Base-by-base conservation (phyloP, 1,140 invertebrate genomes). In the Platyscapa corneri region DNA sequence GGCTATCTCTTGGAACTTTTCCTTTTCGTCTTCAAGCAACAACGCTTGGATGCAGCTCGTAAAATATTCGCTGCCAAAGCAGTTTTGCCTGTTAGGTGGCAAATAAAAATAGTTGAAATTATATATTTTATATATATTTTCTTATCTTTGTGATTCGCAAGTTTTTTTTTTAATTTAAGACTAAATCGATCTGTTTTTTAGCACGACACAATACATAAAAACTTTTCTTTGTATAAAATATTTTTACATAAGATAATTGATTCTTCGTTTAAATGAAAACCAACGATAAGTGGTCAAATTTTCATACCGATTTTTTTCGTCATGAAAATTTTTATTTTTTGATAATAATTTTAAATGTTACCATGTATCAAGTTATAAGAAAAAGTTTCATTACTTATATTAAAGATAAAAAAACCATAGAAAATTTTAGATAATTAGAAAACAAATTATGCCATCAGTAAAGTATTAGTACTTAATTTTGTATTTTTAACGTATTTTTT, bases 31-130 rank as follows among this genome's bases (percentile, higher is more conserved):
- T 85, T 93, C 92, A 87, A 95, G 91, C 86, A 95, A 91, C 87
- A 96, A 91, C 78, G 94, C 94, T 90, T 95, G 93, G 88, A 95
- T 92, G 89, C 95, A 96, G 89, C 94, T 94, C 87, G 94, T 94
- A 90, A 96, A 96, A 91, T 95, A 96, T 89, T 92, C 90, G 90
- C 93, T 95, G 86, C 92, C 93, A 91, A 95, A 95, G 92, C 95
- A 95, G 86, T 95, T 92, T 88, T 94, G 93, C 91, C 95, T 95
- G 91, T 87, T 90, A 89, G 86, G 39, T 27, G 23, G 49, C 80
- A 82, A 83, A 75, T 56, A 86, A 88, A 84, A 74, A 89, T 77
- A 87, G 78, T 5, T 39, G 14, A 78, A n/a, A 79, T 79, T 85
- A 72, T 16, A 85, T 42, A 46, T 12, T n/a, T n/a, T n/a, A n/a